Base-by-base conservation (phyloP, 2,113 vertebrate species). In the Vicugna pacos region DNA sequence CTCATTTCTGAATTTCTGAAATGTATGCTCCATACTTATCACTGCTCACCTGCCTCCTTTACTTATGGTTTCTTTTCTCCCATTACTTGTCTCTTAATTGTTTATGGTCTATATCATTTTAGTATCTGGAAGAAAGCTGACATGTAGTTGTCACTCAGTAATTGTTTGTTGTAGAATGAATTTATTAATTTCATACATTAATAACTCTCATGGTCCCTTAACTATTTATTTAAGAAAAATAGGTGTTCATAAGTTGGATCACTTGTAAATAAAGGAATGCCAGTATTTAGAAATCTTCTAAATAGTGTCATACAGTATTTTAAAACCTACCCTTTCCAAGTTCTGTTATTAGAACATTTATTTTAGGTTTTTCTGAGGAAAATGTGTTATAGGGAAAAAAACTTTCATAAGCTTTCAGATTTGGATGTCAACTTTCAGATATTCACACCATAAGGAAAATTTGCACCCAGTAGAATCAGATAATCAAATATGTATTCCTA, bases 261-360 rank as follows among this genome's bases (percentile, higher is more conserved):
- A 58, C 87, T 84, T 92, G n/a, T 91, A 87, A 91, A 42, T 90
- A 70, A 95, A 38, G 4, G n/a, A 80, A 87, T 80, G 42, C 26
- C 42, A 82, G 0, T 90, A 69, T 73, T 93, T 96, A 67, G 7
- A 67, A 93, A 94, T 96, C 15, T 84, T 10, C 84, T 85, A 64
- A 91, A 60, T 89, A 86, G 24, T 86, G 2, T 77, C 32, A 52
- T 87, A 46, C 20, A n/a, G 8, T 91, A 52, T 82, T 96, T 89
- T 81, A 24, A 86, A 95, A 70, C 56, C 32, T 48, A n/a, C 42
- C 11, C 22, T 87, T 93, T 80, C 75, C 12, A 85, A 72, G 62
- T 95, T 93, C 38, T 85, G 2, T 48, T 86, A 38, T 70, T 86
- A 72, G 54, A 62, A 79, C 28, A 50, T 65, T 85, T 81, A 77